These are phyloP conservation scores for Apodemia zela DNA, from an alignment of 2,888 invertebrate genomes.

Conservation along the genomic window DNA sequence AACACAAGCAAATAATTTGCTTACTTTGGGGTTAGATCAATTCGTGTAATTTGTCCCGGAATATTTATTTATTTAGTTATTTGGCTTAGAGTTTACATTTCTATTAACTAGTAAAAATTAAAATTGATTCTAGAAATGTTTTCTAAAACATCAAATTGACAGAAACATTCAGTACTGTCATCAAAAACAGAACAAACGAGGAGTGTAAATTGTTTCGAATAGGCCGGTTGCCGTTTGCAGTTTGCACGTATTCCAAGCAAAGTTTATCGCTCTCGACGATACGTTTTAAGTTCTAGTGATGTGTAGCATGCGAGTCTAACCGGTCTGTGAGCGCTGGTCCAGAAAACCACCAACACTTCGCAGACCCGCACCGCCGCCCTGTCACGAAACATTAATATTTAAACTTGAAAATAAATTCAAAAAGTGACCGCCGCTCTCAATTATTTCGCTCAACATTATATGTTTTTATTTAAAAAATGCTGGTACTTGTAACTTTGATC, in stretches of 20 bases:
- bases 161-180: conserved; percentile 27
- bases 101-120: no score
- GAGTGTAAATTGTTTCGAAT: conserved; percentile 68
- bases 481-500: not conserved
- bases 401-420: conserved; percentile 59
- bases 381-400: conserved; percentile 78
- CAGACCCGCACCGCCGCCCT: conserved; percentile 55
- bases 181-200: conserved; percentile 41
- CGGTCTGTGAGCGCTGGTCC: conserved; percentile 73
- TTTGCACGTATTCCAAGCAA: conserved; percentile 58
- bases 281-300: conserved; percentile 63
- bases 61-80: no score
- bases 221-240: conserved; percentile 52
- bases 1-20: no score
- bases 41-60: no score
- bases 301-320: conserved; percentile 62
- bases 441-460: conserved; percentile 43
- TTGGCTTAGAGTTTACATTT: no score
- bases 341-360: conserved; percentile 78
- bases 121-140: no score
- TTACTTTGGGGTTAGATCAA: no score
- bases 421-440: conserved; percentile 61
- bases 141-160: not conserved
- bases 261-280: conserved; percentile 69
- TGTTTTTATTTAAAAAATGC: conserved; percentile 18